phyloP scores from a whole-genome alignment of 1,140 invertebrate genomes.

The Oryctes rhinoceros region DNA sequence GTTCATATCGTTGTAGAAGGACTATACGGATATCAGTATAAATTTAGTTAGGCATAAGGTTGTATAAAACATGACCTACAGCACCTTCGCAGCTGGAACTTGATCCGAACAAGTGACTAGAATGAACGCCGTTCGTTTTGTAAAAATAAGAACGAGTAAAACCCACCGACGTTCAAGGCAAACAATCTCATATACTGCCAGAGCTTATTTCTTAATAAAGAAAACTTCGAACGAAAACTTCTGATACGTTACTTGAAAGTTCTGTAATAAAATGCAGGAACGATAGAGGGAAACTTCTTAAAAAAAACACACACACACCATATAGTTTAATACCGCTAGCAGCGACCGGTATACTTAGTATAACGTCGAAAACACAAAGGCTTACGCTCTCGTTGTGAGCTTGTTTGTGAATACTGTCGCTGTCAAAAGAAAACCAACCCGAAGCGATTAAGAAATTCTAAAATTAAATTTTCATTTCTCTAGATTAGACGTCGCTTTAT shows the following conservation, averaged over 20 bases:
- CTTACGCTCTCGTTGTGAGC: background rate
- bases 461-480: constrained; percentile 23
- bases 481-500: too few species aligned
- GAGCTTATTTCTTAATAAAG: constrained; percentile 19
- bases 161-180: too few species aligned
- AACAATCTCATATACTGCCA: background rate
- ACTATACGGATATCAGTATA: too few species aligned
- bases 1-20: too few species aligned
- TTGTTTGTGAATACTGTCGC: background rate
- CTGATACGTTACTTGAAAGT: background rate
- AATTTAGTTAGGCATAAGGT: too few species aligned
- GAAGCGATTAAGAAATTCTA: background rate
- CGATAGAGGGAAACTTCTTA: background rate
- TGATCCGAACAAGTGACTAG: too few species aligned
- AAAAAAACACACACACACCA: background rate
- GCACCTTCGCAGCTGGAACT: too few species aligned
- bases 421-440: background rate
- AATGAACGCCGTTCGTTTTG: too few species aligned
- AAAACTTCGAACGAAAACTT: background rate
- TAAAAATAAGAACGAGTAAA: too few species aligned
- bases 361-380: background rate
- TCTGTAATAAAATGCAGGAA: constrained; percentile 10
- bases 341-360: too few species aligned
- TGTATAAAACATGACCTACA: too few species aligned
- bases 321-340: too few species aligned